Evolutionary conservation across 2,797 vertebrate genomes (phyloP).

Genomic region (Hydrolagus colliei): DNA sequence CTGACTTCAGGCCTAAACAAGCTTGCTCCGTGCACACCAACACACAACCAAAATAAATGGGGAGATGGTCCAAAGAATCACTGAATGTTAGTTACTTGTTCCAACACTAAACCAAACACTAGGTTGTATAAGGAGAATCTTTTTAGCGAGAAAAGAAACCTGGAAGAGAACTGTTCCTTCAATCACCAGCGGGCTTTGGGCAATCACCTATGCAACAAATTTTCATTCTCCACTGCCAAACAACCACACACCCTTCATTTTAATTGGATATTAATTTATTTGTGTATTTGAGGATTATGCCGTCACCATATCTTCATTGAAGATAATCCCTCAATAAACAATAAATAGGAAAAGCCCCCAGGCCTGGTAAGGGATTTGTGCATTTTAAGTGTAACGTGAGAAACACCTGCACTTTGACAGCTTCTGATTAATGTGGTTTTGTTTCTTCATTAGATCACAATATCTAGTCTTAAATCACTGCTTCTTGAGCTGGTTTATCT

Average conservation of each 20-base stretch:
- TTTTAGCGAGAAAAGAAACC: too few species aligned
- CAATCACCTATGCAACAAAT: too few species aligned
- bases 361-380: conserved; percentile 13
- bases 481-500: background rate
- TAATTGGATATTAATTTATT: conserved; percentile 5
- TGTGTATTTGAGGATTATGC: background rate
- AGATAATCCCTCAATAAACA: background rate
- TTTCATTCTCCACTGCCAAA: too few species aligned
- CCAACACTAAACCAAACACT: too few species aligned
- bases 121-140: too few species aligned
- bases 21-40: too few species aligned
- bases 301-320: background rate
- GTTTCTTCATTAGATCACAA: conserved; percentile 30
- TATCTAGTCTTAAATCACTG: conserved; percentile 25
- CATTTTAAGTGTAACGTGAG: conserved; percentile 29
- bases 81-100: too few species aligned
- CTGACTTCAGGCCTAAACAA: too few species aligned
- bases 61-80: too few species aligned
- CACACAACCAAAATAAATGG: too few species aligned
- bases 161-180: too few species aligned
- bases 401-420: conserved; percentile 27
- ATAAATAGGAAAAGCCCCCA: conserved; percentile 6
- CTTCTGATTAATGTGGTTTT: conserved; percentile 18
- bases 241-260: background rate
- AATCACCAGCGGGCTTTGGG: too few species aligned